Base-by-base conservation (phyloP, 2,888 invertebrate genomes). In the Tridacna crocea region DNA sequence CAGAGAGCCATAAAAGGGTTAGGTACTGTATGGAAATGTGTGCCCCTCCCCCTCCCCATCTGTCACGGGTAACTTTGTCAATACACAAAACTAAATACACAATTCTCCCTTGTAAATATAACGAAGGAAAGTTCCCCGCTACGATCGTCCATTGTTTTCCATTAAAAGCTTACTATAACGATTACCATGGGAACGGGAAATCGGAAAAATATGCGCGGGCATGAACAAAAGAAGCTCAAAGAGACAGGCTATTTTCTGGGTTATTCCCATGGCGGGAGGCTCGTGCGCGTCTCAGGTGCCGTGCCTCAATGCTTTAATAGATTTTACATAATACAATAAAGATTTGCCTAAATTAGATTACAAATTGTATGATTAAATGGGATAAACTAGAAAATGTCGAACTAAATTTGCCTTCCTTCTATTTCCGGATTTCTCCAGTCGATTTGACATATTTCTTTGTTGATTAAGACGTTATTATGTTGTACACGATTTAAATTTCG, bases 291-390 rank as follows among this genome's bases (percentile, higher is more conserved):
- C 87, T 81, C 86, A 88, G 85, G 87, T 85, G 85, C 88, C 73
- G 61, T 80, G 75, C 63, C 58, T 70, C 60, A 74, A 70, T 51
- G 75, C 72, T 76, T 79, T 87, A 87, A 87, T 87, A 83, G 73
- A 80, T 82, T 90, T 89, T 89, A 87, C 89, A 90, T 90, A 91
- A 91, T 89, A 87, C 84, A 87, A 91, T 91, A 87, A 91, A 90
- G 88, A 88, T 89, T 87, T 51, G 79, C 82, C 79, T 80, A 83
- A 78, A 90, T 90, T 90, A 89, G 87, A 91, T 90, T 90, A 88
- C 83, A 72, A 80, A 82, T 85, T 82, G 77, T 84, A 36, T 36
- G 36, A 66, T 66, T 66, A 66, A 66, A 46, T 66, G 46, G 46
- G 46, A 66, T 66, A 66, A 66, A 66, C 27, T 46, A 15, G 66